Percentiles rank a stretch among this genome's conserved stretches.
These are phyloP conservation scores for Scartelaos histophorus DNA, from an alignment of 2,113 vertebrate genomes.

Conservation along the genomic window DNA sequence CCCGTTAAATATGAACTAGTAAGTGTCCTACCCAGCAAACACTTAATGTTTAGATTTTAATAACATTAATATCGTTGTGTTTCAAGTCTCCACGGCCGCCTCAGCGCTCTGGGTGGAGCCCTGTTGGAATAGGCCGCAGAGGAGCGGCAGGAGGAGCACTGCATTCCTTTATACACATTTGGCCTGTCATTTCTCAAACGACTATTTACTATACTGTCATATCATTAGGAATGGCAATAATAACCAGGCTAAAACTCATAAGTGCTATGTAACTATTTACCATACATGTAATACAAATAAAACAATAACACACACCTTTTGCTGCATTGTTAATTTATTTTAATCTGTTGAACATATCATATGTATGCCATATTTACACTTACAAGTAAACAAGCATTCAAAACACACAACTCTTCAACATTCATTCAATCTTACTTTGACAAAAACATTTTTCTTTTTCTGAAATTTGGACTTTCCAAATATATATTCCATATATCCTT, in stretches of 20 bases:
- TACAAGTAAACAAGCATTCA: constrained; percentile 52
- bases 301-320: constrained; percentile 1
- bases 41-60: too few relatives aligned
- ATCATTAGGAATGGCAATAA: too few relatives aligned
- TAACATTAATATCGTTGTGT: too few relatives aligned
- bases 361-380: constrained; percentile 50
- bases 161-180: not conserved
- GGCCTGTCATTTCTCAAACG: too few relatives aligned
- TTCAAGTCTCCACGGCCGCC: not conserved
- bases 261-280: too few relatives aligned
- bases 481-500: too few relatives aligned
- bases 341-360: constrained; percentile 61
- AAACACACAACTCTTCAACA: constrained; percentile 28
- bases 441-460: too few relatives aligned
- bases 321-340: constrained; percentile 66
- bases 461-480: too few relatives aligned
- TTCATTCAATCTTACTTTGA: constrained; percentile 16
- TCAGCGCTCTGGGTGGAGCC: not conserved
- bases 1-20: too few relatives aligned
- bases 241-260: too few relatives aligned
- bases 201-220: too few relatives aligned
- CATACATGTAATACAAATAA: constrained; percentile 24
- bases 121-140: not conserved
- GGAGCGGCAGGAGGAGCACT: not conserved
- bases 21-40: too few relatives aligned